Evolutionary conservation across 2,113 vertebrate species (phyloP), one percentile per base, ranked within the genome.

Genomic region (Neomonachus schauinslandi): DNA sequence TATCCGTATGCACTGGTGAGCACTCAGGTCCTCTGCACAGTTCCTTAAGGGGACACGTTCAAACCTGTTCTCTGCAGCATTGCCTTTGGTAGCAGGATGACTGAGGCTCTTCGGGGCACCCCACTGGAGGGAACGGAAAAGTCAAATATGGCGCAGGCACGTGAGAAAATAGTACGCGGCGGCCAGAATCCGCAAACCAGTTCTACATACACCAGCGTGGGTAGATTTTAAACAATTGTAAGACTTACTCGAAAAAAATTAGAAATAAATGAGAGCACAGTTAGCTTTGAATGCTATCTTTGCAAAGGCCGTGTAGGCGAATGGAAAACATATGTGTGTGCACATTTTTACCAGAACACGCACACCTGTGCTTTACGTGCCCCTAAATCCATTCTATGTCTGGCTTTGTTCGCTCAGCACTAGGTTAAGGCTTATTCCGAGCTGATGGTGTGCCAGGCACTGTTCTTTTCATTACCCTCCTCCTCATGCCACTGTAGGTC

Each of bases 1-100:
- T 51, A 7, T 31, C 42, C 2, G 0, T 8, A 14, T 3, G 28
- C 8, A 0, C 31, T 22, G 49, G 11, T 21, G 49, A 67, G n/a
- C 26, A 15, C 49, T 59, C 26, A 14, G 18, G 28, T 33, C 33
- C 24, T 65, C 28, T 26, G 26, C 5, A 2, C 19, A 55, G 61
- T 12, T 46, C 13, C 87, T 10, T 7, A 26, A 36, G n/a, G n/a
- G 10, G 8, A 28, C 39, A 42, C 7, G 5, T 51, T 31, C 57
- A 76, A 24, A 42, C 14, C 16, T 22, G 4, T 42, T 76, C 39
- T 51, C 14, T 6, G 4, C 16, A 59, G 49, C n/a, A 24, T 8
- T 61, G 16, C 10, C 59, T 87, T 80, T 46, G 55, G 49, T 42
- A 59, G 33, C 65, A 74, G 74, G 57, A 67, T 28, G 24, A 36